Percentiles rank a stretch among this genome's conserved stretches.
Conservation (phyloP, 2,888 invertebrate species). For the Parnassius apollo region DNA sequence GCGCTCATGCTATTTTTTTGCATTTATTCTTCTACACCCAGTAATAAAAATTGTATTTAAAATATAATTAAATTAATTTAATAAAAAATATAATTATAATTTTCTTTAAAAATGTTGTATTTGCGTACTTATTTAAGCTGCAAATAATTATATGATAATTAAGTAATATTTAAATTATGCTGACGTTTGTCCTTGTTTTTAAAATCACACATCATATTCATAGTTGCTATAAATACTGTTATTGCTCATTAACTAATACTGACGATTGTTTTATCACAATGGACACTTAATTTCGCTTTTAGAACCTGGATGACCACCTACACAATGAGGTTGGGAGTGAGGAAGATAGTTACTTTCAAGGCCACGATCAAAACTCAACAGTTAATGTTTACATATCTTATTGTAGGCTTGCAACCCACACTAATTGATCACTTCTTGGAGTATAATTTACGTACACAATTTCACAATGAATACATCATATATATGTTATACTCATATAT, state of each 20-base stretch:
- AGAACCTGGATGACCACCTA: slow-evolving; percentile 3
- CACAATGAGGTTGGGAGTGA: slow-evolving; percentile 17
- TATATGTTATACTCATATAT: too few relatives aligned
- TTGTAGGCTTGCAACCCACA: background rate
- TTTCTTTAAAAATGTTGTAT: too few relatives aligned
- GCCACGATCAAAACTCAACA: background rate
- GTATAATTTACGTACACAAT: too few relatives aligned
- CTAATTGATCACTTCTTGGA: too few relatives aligned
- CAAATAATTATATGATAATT: background rate
- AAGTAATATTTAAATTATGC: background rate
- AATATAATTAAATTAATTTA: too few relatives aligned
- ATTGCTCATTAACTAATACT: slow-evolving; percentile 10
- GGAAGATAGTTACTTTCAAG: slow-evolving; percentile 20
- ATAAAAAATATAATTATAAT: too few relatives aligned
- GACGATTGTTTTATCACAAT: slow-evolving; percentile 22
- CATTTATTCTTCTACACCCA: too few relatives aligned
- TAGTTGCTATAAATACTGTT: slow-evolving; percentile 9
- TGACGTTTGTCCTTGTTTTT: slow-evolving; percentile 3
- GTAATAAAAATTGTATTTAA: too few relatives aligned
- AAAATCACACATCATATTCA: slow-evolving; percentile 1
- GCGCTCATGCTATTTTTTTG: too few relatives aligned
- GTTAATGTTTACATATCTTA: background rate
- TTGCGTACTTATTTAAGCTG: too few relatives aligned
- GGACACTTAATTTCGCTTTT: slow-evolving; percentile 21
- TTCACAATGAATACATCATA: too few relatives aligned